Conservation (phyloP, 23 tunicate genomes). For the Ciona savignyi region DNA sequence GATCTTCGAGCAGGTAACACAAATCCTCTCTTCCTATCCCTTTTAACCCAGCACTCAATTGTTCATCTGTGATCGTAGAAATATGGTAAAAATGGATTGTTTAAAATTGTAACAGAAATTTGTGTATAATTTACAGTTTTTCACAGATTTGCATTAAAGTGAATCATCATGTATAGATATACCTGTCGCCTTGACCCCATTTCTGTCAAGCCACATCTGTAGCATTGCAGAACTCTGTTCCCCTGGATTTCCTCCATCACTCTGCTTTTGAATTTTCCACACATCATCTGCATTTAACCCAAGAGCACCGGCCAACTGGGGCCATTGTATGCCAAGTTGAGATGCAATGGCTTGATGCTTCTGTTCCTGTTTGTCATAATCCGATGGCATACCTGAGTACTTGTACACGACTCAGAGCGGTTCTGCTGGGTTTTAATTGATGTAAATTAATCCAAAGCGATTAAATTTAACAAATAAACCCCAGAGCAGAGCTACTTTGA, state of each 20-base stretch:
- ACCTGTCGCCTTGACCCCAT: slow-evolving; percentile 28
- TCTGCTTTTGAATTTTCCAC: slow-evolving; percentile 72
- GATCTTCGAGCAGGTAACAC: slow-evolving; percentile 15
- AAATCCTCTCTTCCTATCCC: slow-evolving; percentile 27
- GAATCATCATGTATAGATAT: no score
- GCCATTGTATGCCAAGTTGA: slow-evolving; percentile 80
- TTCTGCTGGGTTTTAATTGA: no score
- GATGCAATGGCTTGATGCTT: slow-evolving; percentile 48
- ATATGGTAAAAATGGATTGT: no score
- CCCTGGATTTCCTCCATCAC: slow-evolving; percentile 35
- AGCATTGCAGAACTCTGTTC: slow-evolving; percentile 59
- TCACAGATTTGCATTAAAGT: no score
- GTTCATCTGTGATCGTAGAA: slow-evolving; percentile 2
- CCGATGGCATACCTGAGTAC: not conserved
- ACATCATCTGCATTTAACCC: slow-evolving; percentile 53
- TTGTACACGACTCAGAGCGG: no score
- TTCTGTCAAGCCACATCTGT: slow-evolving; percentile 41
- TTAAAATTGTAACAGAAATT: no score
- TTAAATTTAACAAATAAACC: no score
- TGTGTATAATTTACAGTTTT: no score
- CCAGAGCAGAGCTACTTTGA: no score
- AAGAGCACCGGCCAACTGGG: slow-evolving; percentile 60
- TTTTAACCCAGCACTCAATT: slow-evolving; percentile 13
- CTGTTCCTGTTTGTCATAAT: slow-evolving; percentile 3
- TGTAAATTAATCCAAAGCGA: no score